Base-by-base conservation (phyloP, 2,797 vertebrate species). In the Pipistrellus nathusii region DNA sequence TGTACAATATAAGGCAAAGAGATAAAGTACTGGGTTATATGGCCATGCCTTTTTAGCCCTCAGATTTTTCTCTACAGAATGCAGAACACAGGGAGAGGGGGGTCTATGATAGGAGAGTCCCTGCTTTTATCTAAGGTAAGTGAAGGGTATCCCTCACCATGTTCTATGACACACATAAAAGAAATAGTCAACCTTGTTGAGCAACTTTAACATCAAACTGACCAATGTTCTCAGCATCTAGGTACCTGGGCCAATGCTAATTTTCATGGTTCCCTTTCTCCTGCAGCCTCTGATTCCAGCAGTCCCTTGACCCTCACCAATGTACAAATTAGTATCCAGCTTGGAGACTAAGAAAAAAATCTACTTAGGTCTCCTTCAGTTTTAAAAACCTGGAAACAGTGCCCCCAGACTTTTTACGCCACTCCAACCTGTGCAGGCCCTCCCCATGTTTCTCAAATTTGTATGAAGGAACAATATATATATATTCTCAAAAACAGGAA, bases 301-400 rank as follows among this genome's bases (percentile, higher is more conserved):
- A n/a, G 3, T 13, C 2, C 64, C 44, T 27, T 69, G 23, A 18
- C 6, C 30, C 53, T 64, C 7, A 21, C 17, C 9, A 38, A 48
- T 64, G 13, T 11, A 11, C 9, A 77, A 81, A 73, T 15, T 32
- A 82, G 85, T 23, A 55, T 6, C 68, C 55, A 92, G 71, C 18
- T 69, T 93, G 27, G 38, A 92, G n/a, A 82, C 30, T 35, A 90
- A 21, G 64, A 48, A 82, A 38, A 68, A 72, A 69, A 6, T 23
- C 30, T 72, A 5, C 62, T 83, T 51, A 90, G 14, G 15, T 66
- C 32, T 27, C 15, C 57, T 35, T 3, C 38, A 48, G 48, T 75
- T 71, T 82, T 35, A 87, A 35, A 77, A 94, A 88, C 41, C 38
- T 96, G 41, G 27, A 91, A 57, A 90, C 15, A 71, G 17, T 84